Evolutionary conservation across 2,113 vertebrate species (phyloP).

Genomic region (Myiopsitta monachus): DNA sequence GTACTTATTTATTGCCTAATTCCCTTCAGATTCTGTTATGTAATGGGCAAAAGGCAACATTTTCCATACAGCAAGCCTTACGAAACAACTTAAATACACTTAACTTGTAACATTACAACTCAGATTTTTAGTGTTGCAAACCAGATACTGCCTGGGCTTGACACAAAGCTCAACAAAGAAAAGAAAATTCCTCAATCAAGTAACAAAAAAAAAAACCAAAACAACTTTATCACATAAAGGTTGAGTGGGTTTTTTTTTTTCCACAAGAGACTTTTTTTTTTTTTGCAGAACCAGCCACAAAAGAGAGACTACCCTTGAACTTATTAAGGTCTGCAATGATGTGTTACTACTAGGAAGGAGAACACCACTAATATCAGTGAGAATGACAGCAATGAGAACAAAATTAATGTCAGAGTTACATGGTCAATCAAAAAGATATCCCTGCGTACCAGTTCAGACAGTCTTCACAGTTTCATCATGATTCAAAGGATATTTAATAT

Average conservation of each 20-base stretch:
- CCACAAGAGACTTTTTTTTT: neutral
- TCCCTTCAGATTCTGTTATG: conserved; percentile 16
- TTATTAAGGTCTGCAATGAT: neutral
- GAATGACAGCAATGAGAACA: neutral
- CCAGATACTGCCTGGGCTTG: neutral
- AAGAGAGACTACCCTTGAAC: neutral
- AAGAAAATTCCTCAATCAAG: neutral
- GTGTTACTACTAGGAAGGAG: neutral
- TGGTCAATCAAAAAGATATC: neutral
- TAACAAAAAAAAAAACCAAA: neutral
- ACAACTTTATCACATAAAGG: neutral
- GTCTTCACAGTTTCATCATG: neutral
- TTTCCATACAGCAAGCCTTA: neutral
- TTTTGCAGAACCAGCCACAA: neutral
- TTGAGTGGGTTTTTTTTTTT: neutral
- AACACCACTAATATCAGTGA: neutral
- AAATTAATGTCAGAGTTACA: neutral
- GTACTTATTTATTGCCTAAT: conserved; percentile 31
- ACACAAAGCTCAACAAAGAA: neutral
- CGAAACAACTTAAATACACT: neutral
- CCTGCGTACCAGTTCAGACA: neutral
- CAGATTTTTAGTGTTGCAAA: neutral
- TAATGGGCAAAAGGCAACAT: neutral
- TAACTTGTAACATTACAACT: neutral
- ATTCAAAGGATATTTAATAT: neutral